phyloP scores from a whole-genome alignment of 2,888 invertebrate genomes.

The Stenotaenia linearis region DNA sequence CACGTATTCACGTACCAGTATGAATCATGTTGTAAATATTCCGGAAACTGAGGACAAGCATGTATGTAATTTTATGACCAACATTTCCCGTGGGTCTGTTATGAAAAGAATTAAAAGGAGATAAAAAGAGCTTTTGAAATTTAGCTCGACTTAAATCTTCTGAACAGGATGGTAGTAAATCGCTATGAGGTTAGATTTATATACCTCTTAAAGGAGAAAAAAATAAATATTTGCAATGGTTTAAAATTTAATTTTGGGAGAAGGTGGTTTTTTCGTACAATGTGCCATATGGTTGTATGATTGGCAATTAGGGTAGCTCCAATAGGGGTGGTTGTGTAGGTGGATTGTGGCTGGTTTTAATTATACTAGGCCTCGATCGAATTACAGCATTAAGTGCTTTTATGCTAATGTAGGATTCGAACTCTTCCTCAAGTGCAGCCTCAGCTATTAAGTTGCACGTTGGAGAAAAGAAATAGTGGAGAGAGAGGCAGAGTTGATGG shows the following conservation, averaged over 20 bases:
- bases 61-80: constrained; percentile 13
- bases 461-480: constrained; percentile 27
- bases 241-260: neutral
- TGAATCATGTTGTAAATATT: constrained; percentile 11
- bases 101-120: constrained; percentile 24
- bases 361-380: constrained; percentile 27
- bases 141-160: constrained; percentile 7
- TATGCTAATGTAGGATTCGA: constrained; percentile 33
- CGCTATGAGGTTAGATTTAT: neutral
- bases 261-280: neutral
- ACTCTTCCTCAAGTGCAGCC: constrained; percentile 30
- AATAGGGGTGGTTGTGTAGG: constrained; percentile 8
- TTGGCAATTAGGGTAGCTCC: constrained; percentile 14
- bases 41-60: constrained; percentile 21
- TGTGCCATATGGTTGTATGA: constrained; percentile 26
- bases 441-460: constrained; percentile 22
- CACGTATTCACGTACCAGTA: neutral
- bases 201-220: neutral
- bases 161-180: constrained; percentile 14
- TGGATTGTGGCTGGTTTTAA: constrained; percentile 31
- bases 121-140: constrained; percentile 9
- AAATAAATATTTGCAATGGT: neutral
- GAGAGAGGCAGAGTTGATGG: constrained; percentile 1
- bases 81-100: constrained; percentile 24
- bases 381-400: constrained; percentile 32